These are phyloP conservation scores for Lycaena phlaeas DNA, from an alignment of 2,888 invertebrate species.

Conservation along the genomic window DNA sequence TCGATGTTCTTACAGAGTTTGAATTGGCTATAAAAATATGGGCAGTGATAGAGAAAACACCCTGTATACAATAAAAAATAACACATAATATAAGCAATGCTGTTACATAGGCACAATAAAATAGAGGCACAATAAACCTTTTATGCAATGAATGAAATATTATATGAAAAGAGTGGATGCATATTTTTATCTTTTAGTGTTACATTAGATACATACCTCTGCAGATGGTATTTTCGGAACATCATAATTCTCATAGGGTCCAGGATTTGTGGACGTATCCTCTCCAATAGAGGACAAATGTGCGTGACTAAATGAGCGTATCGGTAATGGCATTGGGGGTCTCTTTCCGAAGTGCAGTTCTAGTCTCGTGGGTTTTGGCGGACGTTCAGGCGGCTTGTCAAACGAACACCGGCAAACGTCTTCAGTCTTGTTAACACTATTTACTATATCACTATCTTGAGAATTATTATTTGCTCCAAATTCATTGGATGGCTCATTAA, in stretches of 20 bases:
- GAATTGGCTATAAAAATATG: too few species aligned
- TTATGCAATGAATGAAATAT: too few species aligned
- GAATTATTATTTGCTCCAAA: slow-evolving; percentile 14
- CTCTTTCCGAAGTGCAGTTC: slow-evolving; percentile 43
- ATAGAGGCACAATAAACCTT: too few species aligned
- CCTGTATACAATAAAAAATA: too few species aligned
- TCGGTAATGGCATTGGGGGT: slow-evolving; percentile 35
- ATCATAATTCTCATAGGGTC: slow-evolving; percentile 85
- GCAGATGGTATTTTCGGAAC: slow-evolving; percentile 76
- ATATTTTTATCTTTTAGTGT: too few species aligned
- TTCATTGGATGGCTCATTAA: slow-evolving; percentile 33
- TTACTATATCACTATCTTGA: slow-evolving; percentile 21
- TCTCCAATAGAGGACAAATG: slow-evolving; percentile 28
- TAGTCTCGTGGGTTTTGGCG: slow-evolving; percentile 67
- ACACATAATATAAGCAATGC: too few species aligned
- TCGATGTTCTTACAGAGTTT: too few species aligned
- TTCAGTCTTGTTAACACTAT: slow-evolving; percentile 29
- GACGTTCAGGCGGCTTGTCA: slow-evolving; percentile 70
- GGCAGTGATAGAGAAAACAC: too few species aligned
- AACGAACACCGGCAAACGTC: slow-evolving; percentile 34
- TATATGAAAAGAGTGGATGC: too few species aligned
- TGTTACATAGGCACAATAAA: too few species aligned
- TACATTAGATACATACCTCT: slow-evolving; percentile 68
- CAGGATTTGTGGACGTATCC: slow-evolving; percentile 43
- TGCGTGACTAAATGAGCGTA: slow-evolving; percentile 31